phyloP scores from a whole-genome alignment of 2,888 invertebrate species.

The Tetragonisca angustula region DNA sequence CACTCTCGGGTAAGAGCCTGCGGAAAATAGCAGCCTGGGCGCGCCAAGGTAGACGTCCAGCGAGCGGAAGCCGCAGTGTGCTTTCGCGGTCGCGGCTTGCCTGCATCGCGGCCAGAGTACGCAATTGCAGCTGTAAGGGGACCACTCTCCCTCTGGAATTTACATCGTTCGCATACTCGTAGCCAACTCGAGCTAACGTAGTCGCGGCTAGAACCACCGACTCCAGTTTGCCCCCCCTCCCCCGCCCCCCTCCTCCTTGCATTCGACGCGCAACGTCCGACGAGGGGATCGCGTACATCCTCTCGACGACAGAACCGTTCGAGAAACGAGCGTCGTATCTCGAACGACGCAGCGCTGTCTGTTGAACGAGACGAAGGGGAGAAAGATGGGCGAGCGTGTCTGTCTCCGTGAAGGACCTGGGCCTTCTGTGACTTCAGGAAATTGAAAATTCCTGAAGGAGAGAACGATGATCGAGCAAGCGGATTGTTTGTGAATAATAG shows the following conservation, averaged over 20 bases:
- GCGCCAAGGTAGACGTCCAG: conserved; percentile 53
- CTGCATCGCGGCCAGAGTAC: conserved; percentile 49
- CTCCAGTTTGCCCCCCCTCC: neutral
- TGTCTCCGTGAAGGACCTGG: no score
- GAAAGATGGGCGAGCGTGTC: no score
- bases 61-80: conserved; percentile 63
- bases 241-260: neutral
- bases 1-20: conserved; percentile 59
- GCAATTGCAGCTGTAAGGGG: conserved; percentile 61
- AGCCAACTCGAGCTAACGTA: conserved; percentile 40
- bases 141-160: conserved; percentile 63
- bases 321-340: neutral
- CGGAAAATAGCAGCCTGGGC: conserved; percentile 50
- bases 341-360: neutral
- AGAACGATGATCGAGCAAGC: neutral
- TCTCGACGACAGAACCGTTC: neutral
- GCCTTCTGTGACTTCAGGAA: no score
- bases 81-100: conserved; percentile 43
- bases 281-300: conserved; percentile 11
- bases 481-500: neutral
- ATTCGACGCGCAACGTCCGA: conserved; percentile 16
- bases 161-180: conserved; percentile 65
- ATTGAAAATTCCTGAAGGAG: no score
- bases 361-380: neutral
- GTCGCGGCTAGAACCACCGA: conserved; percentile 45